Conservation (phyloP, 2,888 invertebrate species). For the Thymelicus lineola region DNA sequence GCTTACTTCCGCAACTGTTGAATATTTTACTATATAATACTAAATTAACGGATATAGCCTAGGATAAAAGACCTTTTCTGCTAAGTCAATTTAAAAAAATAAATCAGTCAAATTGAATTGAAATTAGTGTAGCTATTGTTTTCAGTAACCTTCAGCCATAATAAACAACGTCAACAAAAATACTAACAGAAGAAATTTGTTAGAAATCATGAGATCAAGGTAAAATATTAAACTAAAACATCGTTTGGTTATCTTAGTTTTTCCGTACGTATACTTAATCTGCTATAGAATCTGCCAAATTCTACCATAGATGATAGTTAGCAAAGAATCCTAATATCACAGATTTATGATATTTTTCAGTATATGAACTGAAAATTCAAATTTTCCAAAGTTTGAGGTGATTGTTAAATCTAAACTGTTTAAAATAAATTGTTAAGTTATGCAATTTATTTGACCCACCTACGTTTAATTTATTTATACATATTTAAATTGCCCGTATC, state of each 20-base stretch:
- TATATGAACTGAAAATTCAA: too few relatives aligned
- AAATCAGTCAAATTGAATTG: neutral
- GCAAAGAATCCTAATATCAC: too few relatives aligned
- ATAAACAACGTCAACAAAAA: neutral
- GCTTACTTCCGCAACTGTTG: neutral
- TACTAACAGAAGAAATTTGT: conserved; percentile 5
- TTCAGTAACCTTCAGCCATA: neutral
- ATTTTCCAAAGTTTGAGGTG: too few relatives aligned
- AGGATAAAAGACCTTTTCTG: neutral
- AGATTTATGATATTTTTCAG: too few relatives aligned
- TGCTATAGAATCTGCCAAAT: too few relatives aligned
- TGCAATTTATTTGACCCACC: too few relatives aligned
- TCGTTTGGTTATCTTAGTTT: neutral
- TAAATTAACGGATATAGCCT: neutral
- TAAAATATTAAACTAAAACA: neutral
- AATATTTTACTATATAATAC: neutral
- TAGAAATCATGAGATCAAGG: conserved; percentile 8
- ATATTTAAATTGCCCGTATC: too few relatives aligned
- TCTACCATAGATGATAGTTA: too few relatives aligned
- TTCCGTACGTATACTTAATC: neutral
- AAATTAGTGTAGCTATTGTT: conserved; percentile 3
- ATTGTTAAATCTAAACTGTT: too few relatives aligned
- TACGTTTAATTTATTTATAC: too few relatives aligned
- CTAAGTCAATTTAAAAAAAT: neutral
- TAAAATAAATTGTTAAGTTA: too few relatives aligned